Percentiles rank a stretch among this genome's conserved stretches.
These are phyloP conservation scores for Falcunculus frontatus DNA, from an alignment of 2,113 vertebrate species.

Conservation along the genomic window DNA sequence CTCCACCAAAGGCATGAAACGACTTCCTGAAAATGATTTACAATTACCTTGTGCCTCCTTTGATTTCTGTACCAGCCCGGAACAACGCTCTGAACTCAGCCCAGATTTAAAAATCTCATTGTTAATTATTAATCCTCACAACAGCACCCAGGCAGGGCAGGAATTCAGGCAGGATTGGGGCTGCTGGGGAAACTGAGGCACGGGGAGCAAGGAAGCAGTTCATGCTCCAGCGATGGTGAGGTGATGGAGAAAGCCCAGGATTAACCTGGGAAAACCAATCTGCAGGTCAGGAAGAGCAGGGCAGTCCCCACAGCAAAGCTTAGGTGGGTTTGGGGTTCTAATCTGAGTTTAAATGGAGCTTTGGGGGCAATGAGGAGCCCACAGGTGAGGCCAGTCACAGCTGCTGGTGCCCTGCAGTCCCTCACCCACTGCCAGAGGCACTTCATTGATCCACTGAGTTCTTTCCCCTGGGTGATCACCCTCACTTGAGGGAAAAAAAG, in stretches of 20 bases:
- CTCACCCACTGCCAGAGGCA: not conserved
- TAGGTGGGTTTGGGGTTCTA: fast-evolving
- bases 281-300: not conserved
- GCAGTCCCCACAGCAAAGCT: not conserved
- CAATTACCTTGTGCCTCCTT: conserved; percentile 2
- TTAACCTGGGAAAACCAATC: fast-evolving
- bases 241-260: not conserved
- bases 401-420: not conserved
- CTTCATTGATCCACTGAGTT: not conserved
- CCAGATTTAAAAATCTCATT: not conserved
- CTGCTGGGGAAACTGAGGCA: conserved; percentile 13
- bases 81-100: not conserved
- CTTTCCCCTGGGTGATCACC: not conserved
- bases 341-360: not conserved
- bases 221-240: fast-evolving
- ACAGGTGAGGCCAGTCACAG: not conserved
- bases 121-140: conserved; percentile 32
- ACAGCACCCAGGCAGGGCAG: not conserved
- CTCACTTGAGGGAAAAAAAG: no score
- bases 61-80: not conserved
- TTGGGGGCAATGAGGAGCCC: not conserved
- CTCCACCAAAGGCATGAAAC: not conserved
- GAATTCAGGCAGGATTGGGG: not conserved
- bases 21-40: conserved; percentile 26
- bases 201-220: fast-evolving